phyloP scores from a whole-genome alignment of 2,797 vertebrate genomes.

The Macropus fuliginosus region DNA sequence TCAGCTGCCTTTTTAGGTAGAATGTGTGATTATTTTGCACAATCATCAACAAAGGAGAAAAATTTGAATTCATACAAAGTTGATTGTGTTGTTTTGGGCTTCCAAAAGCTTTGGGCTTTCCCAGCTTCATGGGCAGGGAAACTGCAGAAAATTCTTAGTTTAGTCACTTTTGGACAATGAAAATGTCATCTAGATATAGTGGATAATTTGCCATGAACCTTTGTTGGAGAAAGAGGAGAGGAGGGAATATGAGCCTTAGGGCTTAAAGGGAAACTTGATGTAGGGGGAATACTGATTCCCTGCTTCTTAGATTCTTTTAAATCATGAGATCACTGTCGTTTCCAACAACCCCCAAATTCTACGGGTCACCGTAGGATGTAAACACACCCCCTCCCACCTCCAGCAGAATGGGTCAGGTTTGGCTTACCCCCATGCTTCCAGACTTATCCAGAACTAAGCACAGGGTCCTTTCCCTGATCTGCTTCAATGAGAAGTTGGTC shows the following conservation, averaged over 20 bases:
- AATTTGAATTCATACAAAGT: neutral
- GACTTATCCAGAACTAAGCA: conserved; percentile 87
- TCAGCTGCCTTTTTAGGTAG: conserved; percentile 13
- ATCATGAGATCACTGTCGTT: neutral
- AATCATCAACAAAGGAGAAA: conserved; percentile 20
- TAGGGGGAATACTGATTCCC: neutral
- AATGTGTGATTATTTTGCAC: conserved; percentile 4
- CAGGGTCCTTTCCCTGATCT: conserved; percentile 79
- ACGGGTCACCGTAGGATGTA: neutral
- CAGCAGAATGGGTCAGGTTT: neutral
- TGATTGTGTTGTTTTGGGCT: neutral
- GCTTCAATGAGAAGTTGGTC: conserved; percentile 81
- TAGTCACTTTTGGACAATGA: conserved; percentile 17
- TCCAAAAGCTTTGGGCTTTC: too few relatives aligned
- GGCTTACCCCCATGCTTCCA: conserved; percentile 85
- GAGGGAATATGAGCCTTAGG: neutral
- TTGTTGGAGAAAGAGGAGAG: neutral
- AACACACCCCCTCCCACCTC: neutral
- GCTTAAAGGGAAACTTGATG: neutral
- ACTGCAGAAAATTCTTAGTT: conserved; percentile 14
- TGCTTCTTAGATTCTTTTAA: neutral
- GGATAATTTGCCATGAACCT: neutral
- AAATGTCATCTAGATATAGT: conserved; percentile 41
- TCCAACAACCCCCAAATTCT: neutral
- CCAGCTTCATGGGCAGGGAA: conserved; percentile 23